These are phyloP conservation scores for Perizoma flavofasciatum DNA, from an alignment of 2,888 invertebrate genomes.

Conservation along the genomic window DNA sequence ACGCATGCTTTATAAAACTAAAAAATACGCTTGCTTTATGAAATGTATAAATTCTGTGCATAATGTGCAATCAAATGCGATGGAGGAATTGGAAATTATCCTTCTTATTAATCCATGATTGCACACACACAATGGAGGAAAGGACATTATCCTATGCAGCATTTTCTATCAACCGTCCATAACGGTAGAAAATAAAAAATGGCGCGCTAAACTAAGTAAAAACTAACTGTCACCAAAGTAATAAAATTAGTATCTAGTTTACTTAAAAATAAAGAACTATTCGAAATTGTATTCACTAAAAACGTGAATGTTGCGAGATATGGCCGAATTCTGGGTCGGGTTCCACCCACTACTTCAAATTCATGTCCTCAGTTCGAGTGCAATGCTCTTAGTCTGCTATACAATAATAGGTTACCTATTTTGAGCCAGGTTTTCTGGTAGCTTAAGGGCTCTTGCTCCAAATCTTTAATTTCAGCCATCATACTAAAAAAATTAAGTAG, in stretches of 20 bases:
- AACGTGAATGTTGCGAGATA: conserved; percentile 21
- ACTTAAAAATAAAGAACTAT: no score
- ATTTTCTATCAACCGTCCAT: no score
- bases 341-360: conserved; percentile 36
- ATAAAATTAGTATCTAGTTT: no score
- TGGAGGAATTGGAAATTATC: no score
- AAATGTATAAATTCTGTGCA: no score
- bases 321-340: conserved; percentile 33
- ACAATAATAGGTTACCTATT: conserved; percentile 7
- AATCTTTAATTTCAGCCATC: conserved; percentile 30
- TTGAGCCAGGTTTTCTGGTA: conserved; percentile 26
- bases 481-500: conserved; percentile 6
- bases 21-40: neutral
- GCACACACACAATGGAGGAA: no score
- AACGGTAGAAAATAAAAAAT: no score
- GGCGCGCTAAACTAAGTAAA: no score
- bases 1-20: neutral
- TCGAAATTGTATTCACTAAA: neutral
- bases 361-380: conserved; percentile 29
- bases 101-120: no score
- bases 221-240: no score
- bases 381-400: conserved; percentile 30
- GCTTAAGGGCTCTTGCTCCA: conserved; percentile 26
- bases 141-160: no score
- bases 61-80: no score